phyloP scores from a whole-genome alignment of 2,797 vertebrate genomes.

The Hylomyscus alleni region DNA sequence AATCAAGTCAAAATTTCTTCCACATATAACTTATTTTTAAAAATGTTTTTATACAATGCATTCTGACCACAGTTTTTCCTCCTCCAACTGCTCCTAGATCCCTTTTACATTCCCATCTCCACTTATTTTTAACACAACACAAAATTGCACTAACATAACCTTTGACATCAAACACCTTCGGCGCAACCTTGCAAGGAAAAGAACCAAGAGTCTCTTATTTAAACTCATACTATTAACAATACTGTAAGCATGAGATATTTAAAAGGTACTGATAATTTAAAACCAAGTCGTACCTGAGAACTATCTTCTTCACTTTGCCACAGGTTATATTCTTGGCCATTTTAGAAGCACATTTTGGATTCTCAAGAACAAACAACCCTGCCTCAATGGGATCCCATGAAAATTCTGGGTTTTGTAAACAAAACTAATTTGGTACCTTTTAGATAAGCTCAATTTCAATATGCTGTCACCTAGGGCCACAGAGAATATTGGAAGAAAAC shows the following conservation, averaged over 20 bases:
- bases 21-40: background rate
- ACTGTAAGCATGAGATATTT: background rate
- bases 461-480: constrained; percentile 53
- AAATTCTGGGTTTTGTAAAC: constrained; percentile 60
- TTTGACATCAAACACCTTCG: background rate
- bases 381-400: constrained; percentile 22
- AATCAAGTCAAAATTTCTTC: constrained; percentile 3
- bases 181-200: constrained; percentile 36
- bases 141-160: constrained; percentile 10
- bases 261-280: background rate
- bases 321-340: background rate
- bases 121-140: background rate
- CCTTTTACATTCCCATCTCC: background rate
- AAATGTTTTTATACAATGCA: background rate
- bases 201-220: background rate
- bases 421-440: constrained; percentile 68
- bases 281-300: background rate
- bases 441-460: constrained; percentile 68
- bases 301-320: background rate
- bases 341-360: constrained; percentile 35
- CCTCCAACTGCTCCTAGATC: background rate
- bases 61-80: background rate
- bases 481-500: background rate
- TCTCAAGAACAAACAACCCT: constrained; percentile 52
- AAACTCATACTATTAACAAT: background rate